phyloP scores from a whole-genome alignment of 2,888 invertebrate genomes.

The Drosophila imparisetae region DNA sequence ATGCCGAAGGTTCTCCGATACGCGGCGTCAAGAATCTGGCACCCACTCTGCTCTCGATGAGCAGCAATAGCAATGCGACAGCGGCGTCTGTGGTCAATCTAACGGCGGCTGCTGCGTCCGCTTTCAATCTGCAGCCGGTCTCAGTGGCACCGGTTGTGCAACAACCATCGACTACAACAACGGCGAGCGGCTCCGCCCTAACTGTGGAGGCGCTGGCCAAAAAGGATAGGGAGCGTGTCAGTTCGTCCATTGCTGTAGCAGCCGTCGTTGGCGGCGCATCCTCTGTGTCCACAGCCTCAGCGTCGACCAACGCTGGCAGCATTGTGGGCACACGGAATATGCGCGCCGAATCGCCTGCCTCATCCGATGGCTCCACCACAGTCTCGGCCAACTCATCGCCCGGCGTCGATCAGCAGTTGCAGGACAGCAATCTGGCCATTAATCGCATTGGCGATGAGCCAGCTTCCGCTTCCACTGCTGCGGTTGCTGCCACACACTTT shows the following conservation, averaged over 20 bases:
- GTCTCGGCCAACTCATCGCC: constrained; percentile 94
- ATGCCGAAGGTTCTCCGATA: constrained; percentile 89
- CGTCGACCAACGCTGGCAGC: constrained; percentile 34
- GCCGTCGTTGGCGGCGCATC: constrained; percentile 35
- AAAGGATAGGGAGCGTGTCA: constrained; percentile 68
- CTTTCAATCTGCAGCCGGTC: constrained; percentile 63
- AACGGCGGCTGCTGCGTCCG: constrained; percentile 42
- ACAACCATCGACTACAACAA: constrained; percentile 29
- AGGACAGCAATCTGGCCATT: constrained; percentile 80
- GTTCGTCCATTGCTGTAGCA: constrained; percentile 23
- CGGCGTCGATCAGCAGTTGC: constrained; percentile 87
- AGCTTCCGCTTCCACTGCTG: background rate
- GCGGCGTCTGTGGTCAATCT: constrained; percentile 38
- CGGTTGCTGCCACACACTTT: constrained; percentile 77
- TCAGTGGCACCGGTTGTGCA: constrained; percentile 51
- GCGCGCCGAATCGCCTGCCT: constrained; percentile 84
- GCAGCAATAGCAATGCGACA: constrained; percentile 44
- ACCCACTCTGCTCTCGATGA: constrained; percentile 83
- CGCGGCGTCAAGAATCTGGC: constrained; percentile 88
- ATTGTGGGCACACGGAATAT: constrained; percentile 58
- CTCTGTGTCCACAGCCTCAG: constrained; percentile 37
- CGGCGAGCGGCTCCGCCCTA: constrained; percentile 47
- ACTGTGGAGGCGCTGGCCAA: constrained; percentile 75
- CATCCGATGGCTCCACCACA: constrained; percentile 91
- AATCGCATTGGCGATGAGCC: constrained; percentile 71